These are phyloP conservation scores for Coregonus suidteri DNA, from an alignment of 2,797 vertebrate genomes.

Conservation along the genomic window DNA sequence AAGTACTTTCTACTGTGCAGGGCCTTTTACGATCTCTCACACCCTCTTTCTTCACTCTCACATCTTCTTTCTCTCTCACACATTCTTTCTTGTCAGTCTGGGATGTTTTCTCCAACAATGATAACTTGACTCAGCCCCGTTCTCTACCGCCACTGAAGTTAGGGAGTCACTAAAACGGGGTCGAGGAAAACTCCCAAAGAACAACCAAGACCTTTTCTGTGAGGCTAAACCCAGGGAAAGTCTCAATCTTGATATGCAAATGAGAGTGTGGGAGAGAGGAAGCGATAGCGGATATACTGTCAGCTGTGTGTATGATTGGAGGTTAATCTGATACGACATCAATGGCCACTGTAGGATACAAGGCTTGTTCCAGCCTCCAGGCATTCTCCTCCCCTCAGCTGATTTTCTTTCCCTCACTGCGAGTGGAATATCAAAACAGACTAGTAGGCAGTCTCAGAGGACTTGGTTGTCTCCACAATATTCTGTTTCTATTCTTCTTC, in stretches of 20 bases:
- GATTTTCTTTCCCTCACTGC: not conserved
- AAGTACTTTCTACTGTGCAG: not conserved
- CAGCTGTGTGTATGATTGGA: not conserved
- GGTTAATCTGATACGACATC: slow-evolving; percentile 51
- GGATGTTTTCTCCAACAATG: not conserved
- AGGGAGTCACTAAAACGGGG: slow-evolving; percentile 13
- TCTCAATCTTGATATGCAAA: not conserved
- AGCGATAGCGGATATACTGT: not conserved
- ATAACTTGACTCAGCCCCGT: not conserved
- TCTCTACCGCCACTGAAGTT: not conserved
- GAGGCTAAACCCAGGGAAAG: not conserved
- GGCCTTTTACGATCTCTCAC: too few relatives aligned
- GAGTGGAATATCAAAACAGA: not conserved
- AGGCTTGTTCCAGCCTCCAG: slow-evolving; percentile 23
- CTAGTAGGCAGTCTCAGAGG: slow-evolving; percentile 17
- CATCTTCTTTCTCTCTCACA: not conserved
- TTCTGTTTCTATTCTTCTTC: not conserved
- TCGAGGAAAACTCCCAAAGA: not conserved
- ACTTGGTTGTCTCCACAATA: not conserved
- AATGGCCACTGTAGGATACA: not conserved
- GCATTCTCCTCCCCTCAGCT: slow-evolving; percentile 14
- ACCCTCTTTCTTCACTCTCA: too few relatives aligned
- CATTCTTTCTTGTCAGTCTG: too few relatives aligned
- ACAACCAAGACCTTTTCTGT: not conserved
- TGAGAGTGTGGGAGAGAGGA: not conserved